Conservation (phyloP, 2,113 vertebrate genomes). For the Melanerpes formicivorus region DNA sequence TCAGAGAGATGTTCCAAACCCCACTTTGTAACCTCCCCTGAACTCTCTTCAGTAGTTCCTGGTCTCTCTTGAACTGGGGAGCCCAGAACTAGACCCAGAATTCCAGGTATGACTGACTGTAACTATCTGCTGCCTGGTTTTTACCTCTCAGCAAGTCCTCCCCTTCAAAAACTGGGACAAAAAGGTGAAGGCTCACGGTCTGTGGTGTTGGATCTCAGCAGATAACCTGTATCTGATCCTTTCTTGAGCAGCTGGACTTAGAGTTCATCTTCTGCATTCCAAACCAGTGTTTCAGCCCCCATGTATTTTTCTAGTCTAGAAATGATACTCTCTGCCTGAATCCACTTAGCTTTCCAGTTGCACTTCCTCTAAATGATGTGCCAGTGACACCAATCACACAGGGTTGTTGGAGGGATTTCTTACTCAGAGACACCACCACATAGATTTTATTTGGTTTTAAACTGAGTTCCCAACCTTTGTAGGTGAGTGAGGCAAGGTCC, state of each 20-base stretch:
- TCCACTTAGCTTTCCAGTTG: background rate
- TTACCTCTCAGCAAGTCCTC: background rate
- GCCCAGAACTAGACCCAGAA: too few species aligned
- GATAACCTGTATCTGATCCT: background rate
- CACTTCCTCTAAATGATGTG: rapidly evolving
- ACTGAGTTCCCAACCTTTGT: background rate
- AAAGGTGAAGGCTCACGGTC: rapidly evolving
- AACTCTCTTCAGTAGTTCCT: too few species aligned
- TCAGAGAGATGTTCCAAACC: too few species aligned
- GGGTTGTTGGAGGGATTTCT: background rate
- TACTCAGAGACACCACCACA: background rate
- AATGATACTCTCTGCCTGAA: background rate
- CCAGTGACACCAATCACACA: background rate
- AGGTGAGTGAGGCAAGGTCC: background rate
- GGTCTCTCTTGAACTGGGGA: too few species aligned
- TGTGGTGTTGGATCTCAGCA: background rate
- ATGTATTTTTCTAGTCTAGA: background rate
- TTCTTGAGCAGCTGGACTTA: background rate
- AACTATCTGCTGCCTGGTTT: background rate
- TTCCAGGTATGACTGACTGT: too few species aligned
- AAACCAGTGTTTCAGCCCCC: background rate
- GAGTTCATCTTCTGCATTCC: background rate
- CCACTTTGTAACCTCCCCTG: too few species aligned
- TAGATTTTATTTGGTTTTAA: background rate
- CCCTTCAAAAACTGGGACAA: background rate